Conservation (phyloP, 2,797 vertebrate genomes). For the Gymnodraco acuticeps region DNA sequence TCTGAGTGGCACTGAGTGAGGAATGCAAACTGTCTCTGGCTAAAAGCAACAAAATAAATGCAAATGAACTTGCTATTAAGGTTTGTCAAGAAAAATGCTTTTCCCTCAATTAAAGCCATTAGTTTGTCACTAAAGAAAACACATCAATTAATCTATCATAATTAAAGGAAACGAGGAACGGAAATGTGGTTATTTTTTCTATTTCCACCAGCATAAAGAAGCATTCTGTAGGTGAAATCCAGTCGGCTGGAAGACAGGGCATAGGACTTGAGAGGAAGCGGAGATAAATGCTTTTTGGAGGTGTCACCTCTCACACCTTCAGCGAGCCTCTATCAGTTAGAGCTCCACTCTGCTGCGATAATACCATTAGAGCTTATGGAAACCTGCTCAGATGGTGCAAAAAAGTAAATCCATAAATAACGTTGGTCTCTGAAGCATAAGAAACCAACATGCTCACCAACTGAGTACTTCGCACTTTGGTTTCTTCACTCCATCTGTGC, state of each 20-base stretch:
- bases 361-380: slow-evolving; percentile 16
- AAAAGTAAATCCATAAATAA: slow-evolving; percentile 55
- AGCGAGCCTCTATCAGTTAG: slow-evolving; percentile 11
- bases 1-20: slow-evolving; percentile 55
- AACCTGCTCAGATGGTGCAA: slow-evolving; percentile 34
- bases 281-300: slow-evolving; percentile 41
- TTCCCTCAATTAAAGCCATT: slow-evolving; percentile 33
- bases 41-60: slow-evolving; percentile 67
- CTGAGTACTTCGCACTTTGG: slow-evolving; percentile 57
- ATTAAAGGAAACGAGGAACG: slow-evolving; percentile 13
- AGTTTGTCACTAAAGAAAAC: slow-evolving; percentile 25
- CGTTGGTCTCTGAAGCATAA: slow-evolving; percentile 51
- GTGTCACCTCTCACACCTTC: slow-evolving; percentile 51
- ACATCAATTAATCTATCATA: slow-evolving; percentile 35
- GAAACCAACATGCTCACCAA: slow-evolving; percentile 55
- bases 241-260: slow-evolving; percentile 38
- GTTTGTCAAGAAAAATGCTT: slow-evolving; percentile 31
- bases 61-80: slow-evolving; percentile 61
- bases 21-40: slow-evolving; percentile 32
- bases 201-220: slow-evolving; percentile 12
- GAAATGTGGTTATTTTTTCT: background rate
- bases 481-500: slow-evolving; percentile 57
- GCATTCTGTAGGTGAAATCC: slow-evolving; percentile 17
- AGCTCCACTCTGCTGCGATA: background rate
- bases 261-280: slow-evolving; percentile 19